Base-by-base conservation (phyloP, 2,888 invertebrate genomes). In the Drosophila imparisetae region DNA sequence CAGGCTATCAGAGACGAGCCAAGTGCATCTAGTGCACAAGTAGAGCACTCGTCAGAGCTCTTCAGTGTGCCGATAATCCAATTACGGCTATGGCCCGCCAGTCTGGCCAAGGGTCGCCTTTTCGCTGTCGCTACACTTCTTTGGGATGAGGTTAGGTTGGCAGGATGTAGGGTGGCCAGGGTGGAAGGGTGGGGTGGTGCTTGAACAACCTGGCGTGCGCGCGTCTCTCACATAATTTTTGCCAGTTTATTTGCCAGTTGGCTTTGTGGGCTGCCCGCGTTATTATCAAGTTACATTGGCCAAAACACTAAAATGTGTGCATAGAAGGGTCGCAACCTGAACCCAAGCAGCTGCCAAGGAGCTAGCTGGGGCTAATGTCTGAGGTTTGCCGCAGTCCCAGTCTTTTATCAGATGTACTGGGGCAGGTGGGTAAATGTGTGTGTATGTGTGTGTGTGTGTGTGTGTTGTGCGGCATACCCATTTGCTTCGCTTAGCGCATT, bases 241-340 rank as follows among this genome's bases (percentile, higher is more conserved):
- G 68, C 60, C 75, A 84, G 75, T 87, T 85, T 89, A 87, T 89
- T 87, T 75, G 78, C 64, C 73, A 66, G 79, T 49, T 59, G 52
- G 59, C 61, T 72, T 76, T 65, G 63, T 54, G 57, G 80, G 72
- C 76, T 67, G 75, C 72, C 29, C 81, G 71, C 81, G 60, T 80
- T 80, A 81, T 83, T 77, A 83, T 89, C 87, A 89, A 71, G 87
- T 87, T 85, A 84, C 89, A 84, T 80, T 81, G 83, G 83, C 83
- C 74, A 73, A 82, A 77, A 72, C 77, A 72, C 72, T 75, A 75
- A 82, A 83, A 76, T 69, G 82, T 73, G 60, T 76, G 73, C 62
- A 63, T 66, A 81, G 89, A 84, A 84, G 87, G 84, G 89, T 81
- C 84, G 68, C 80, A 72, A 42, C 80, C 61, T 38, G 67, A 86